Conservation (phyloP, 2,797 vertebrate species). For the Scolopax rusticola region DNA sequence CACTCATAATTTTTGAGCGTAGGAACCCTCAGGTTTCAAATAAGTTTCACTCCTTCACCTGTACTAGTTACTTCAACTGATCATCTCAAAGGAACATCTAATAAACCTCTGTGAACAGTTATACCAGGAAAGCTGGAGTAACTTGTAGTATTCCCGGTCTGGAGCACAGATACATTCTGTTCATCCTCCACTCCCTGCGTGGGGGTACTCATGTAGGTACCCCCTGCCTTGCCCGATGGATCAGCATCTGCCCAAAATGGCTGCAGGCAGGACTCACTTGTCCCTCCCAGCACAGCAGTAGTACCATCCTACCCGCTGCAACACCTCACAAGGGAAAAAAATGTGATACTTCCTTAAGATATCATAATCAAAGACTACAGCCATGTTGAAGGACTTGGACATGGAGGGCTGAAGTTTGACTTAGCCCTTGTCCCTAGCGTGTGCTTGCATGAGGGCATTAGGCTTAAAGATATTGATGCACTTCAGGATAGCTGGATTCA, state of each 20-base stretch:
- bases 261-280: accelerated
- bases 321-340: neutral
- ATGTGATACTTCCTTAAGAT: neutral
- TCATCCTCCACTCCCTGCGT: accelerated
- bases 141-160: neutral
- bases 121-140: neutral
- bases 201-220: neutral
- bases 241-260: accelerated
- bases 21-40: neutral
- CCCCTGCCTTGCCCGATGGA: neutral
- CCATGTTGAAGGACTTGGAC: accelerated
- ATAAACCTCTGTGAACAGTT: no score
- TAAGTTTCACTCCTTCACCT: neutral
- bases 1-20: neutral
- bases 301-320: neutral
- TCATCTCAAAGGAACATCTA: neutral
- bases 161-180: neutral
- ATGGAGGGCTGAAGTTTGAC: neutral
- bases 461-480: neutral
- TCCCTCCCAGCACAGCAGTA: neutral
- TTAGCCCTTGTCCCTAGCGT: neutral
- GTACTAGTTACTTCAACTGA: neutral
- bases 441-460: neutral
- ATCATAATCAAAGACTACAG: accelerated
- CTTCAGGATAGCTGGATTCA: neutral